phyloP scores from a whole-genome alignment of 2,888 invertebrate genomes.

The Apocheima hispidaria region DNA sequence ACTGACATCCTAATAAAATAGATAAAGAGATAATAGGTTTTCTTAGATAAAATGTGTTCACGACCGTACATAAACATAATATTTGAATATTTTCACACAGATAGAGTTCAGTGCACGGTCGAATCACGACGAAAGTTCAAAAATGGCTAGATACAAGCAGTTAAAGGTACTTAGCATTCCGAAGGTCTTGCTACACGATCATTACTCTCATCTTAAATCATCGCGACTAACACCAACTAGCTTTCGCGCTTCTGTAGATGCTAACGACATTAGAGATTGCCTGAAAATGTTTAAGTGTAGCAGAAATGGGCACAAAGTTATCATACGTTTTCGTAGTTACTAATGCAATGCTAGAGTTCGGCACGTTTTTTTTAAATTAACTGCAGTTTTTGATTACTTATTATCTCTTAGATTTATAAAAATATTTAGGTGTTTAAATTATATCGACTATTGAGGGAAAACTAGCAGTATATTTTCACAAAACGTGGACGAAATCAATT shows the following conservation, averaged over 20 bases:
- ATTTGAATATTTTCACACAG: constrained; percentile 35
- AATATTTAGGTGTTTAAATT: too few relatives aligned
- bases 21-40: too few relatives aligned
- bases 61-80: constrained; percentile 12
- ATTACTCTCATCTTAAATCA: constrained; percentile 24
- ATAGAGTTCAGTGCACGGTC: constrained; percentile 34
- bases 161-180: constrained; percentile 34
- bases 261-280: constrained; percentile 33
- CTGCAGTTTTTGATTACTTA: constrained; percentile 5
- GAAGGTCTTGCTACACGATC: constrained; percentile 25
- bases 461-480: constrained; percentile 4
- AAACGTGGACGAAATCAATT: neutral
- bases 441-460: too few relatives aligned
- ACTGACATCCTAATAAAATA: too few relatives aligned
- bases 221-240: constrained; percentile 29
- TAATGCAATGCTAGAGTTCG: constrained; percentile 12
- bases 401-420: neutral
- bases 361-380: neutral
- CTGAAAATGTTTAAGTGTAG: constrained; percentile 20
- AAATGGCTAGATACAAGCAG: constrained; percentile 38
- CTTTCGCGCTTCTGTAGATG: constrained; percentile 34
- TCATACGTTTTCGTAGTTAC: constrained; percentile 18
- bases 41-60: neutral
- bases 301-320: constrained; percentile 18
- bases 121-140: constrained; percentile 33